A percentile compares a stretch with the other conserved stretches of the same genome.
These are phyloP conservation scores for Trichomycterus rosablanca DNA, from an alignment of 2,113 vertebrate species.

Conservation along the genomic window DNA sequence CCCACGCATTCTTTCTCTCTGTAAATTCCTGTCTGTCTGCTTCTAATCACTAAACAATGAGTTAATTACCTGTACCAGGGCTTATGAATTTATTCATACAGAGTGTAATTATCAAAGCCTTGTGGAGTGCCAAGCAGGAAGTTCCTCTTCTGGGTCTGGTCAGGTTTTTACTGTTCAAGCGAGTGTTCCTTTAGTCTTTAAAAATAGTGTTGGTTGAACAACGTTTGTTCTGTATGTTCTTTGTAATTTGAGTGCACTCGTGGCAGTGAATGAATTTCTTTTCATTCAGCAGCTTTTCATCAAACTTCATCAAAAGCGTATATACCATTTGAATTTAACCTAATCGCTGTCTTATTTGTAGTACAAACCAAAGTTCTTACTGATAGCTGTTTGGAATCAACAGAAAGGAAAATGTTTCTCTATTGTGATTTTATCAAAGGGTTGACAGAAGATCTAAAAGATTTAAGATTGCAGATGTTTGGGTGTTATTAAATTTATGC, in stretches of 20 bases:
- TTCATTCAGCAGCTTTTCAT: constrained; percentile 1
- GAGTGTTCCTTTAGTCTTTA: constrained; percentile 15
- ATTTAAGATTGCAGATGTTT: constrained; percentile 10
- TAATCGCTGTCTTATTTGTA: neutral
- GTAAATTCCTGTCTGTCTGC: constrained; percentile 7
- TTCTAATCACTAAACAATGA: constrained; percentile 44
- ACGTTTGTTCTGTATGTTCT: neutral
- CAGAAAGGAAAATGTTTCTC: constrained; percentile 1
- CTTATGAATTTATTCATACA: constrained; percentile 44
- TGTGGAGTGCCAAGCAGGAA: constrained; percentile 24
- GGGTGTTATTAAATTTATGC: too few species aligned
- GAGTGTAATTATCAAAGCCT: constrained; percentile 39
- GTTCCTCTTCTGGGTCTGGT: constrained; percentile 30
- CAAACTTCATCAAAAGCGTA: neutral
- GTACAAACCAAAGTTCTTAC: neutral
- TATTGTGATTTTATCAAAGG: constrained; percentile 18
- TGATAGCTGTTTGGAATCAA: constrained; percentile 4
- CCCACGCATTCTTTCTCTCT: neutral
- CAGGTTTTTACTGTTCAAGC: constrained; percentile 22
- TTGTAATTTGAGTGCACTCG: neutral
- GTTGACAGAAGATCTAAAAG: neutral
- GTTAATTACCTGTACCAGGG: constrained; percentile 46
- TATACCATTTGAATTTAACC: neutral
- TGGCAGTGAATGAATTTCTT: neutral
- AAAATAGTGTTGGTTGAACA: neutral